phyloP scores from a whole-genome alignment of 2,888 invertebrate species.

The Ochropacha duplaris region DNA sequence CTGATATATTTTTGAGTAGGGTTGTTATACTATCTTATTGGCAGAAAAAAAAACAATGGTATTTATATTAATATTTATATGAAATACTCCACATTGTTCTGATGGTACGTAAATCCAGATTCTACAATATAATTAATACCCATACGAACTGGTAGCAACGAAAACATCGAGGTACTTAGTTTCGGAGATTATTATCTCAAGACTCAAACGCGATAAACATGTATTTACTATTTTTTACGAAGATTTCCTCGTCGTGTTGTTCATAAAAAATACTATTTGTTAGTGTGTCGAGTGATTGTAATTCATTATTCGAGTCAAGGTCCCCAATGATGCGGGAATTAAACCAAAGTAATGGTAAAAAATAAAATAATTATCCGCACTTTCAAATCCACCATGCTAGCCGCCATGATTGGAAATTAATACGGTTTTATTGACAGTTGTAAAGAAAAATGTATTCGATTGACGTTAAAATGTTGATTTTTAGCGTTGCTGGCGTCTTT shows the following conservation, averaged over 20 bases:
- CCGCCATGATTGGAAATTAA: neutral
- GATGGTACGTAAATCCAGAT: too few species aligned
- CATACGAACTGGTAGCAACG: too few species aligned
- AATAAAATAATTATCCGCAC: constrained; percentile 29
- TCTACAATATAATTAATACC: too few species aligned
- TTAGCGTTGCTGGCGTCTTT: too few species aligned
- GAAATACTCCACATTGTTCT: too few species aligned
- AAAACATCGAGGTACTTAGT: neutral
- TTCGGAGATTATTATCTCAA: neutral
- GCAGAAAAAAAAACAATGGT: too few species aligned
- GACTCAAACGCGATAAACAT: neutral
- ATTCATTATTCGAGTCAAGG: constrained; percentile 44
- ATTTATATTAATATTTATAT: too few species aligned
- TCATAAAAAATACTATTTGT: constrained; percentile 27
- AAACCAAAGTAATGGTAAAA: constrained; percentile 54
- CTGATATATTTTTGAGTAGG: too few species aligned
- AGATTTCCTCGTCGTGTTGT: constrained; percentile 23
- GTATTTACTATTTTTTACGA: neutral
- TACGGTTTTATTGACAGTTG: neutral
- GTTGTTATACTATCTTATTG: too few species aligned
- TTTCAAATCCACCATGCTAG: constrained; percentile 12
- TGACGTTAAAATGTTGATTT: too few species aligned
- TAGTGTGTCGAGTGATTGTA: constrained; percentile 45
- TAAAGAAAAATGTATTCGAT: too few species aligned
- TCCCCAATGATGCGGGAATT: constrained; percentile 61